Conservation (phyloP, 2,113 vertebrate species). For the Labeo rohita region DNA sequence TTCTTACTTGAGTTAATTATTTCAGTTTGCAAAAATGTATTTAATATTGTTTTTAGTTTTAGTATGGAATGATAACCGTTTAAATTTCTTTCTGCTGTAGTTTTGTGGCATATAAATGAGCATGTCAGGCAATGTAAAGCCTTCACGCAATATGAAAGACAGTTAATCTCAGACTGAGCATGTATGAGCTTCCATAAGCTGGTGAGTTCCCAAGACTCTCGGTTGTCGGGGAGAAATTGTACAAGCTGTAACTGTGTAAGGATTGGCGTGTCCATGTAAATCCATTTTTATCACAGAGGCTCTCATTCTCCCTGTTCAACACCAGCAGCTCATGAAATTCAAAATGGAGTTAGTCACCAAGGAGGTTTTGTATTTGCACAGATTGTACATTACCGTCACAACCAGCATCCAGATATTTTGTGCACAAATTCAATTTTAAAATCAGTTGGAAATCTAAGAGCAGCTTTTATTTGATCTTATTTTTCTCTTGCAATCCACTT, state of each 20-base stretch:
- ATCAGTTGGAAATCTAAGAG: background rate
- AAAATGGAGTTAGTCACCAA: conserved; percentile 1
- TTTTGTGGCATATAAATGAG: background rate
- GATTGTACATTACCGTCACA: background rate
- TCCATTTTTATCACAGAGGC: conserved; percentile 12
- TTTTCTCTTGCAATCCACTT: background rate
- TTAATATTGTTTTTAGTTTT: background rate
- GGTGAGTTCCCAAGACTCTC: background rate
- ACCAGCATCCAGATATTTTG: background rate
- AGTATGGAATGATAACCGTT: background rate
- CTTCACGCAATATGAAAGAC: conserved; percentile 7
- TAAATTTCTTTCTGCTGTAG: background rate
- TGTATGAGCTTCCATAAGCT: background rate
- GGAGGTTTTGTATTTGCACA: background rate
- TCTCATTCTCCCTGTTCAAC: conserved; percentile 4
- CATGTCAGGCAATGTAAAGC: background rate
- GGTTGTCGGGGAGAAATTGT: background rate
- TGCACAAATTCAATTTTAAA: background rate
- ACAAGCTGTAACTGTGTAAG: conserved; percentile 12
- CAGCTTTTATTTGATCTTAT: background rate
- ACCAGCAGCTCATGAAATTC: conserved; percentile 12
- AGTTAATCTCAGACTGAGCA: conserved; percentile 11
- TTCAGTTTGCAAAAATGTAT: background rate
- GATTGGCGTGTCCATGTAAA: conserved; percentile 19
- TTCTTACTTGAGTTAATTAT: background rate